phyloP scores from a whole-genome alignment of 2,888 invertebrate species.

The Diaphora mendica region DNA sequence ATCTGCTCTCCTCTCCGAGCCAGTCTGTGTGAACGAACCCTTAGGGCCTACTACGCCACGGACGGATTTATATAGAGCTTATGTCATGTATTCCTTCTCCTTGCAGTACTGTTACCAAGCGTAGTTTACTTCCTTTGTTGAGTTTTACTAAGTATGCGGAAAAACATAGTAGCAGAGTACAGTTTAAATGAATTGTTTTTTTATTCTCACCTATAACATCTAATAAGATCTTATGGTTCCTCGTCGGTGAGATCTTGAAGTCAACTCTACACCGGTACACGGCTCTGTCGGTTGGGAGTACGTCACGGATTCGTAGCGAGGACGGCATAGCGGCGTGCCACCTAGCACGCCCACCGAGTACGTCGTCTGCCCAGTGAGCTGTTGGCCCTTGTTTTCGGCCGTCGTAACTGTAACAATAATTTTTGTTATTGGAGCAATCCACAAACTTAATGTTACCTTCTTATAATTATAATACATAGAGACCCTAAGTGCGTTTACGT shows the following conservation, averaged over 20 bases:
- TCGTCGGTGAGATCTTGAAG: conserved; percentile 92
- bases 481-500: no score
- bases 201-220: conserved; percentile 92
- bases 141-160: no score
- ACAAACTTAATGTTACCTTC: neutral
- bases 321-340: conserved; percentile 90
- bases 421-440: neutral
- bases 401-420: conserved; percentile 88
- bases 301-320: conserved; percentile 89
- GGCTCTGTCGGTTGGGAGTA: conserved; percentile 91
- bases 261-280: conserved; percentile 93
- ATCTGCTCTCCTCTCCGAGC: no score
- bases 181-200: no score
- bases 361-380: conserved; percentile 91
- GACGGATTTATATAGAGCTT: no score
- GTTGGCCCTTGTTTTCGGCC: conserved; percentile 86
- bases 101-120: no score
- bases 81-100: no score
- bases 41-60: no score
- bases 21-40: no score
- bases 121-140: no score
- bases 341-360: conserved; percentile 88
- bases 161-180: no score
- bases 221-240: conserved; percentile 90
- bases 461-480: no score